Base-by-base conservation (phyloP, 2,888 invertebrate species). In the Horisme vitalbata region DNA sequence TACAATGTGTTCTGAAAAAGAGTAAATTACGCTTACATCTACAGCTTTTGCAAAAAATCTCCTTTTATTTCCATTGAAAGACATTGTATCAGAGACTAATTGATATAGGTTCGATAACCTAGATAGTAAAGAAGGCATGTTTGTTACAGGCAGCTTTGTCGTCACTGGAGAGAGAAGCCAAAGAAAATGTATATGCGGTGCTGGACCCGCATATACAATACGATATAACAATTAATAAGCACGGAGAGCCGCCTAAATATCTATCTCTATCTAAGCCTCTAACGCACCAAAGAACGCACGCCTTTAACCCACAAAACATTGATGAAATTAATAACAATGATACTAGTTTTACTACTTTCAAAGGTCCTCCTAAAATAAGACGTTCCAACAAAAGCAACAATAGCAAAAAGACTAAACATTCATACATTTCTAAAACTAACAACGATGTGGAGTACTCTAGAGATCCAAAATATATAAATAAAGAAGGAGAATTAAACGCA, bases 101-200 rank as follows among this genome's bases (percentile, higher is more conserved):
- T n/a, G n/a, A n/a, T n/a, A n/a, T n/a, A n/a, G n/a, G n/a, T n/a
- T n/a, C n/a, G n/a, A n/a, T n/a, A n/a, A n/a, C n/a, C n/a, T n/a
- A n/a, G 9, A 9, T 5, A 4, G 5, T 11, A 26, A 26, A 10
- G 11, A 6, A 11, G 23, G 8, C 23, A 23, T 23, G 3, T 26
- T 63, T 51, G 68, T 66, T 67, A 1, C 71, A 90, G 90, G 88
- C 86, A 73, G 83, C 86, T 69, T 73, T 86, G 59, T 69, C 83
- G 69, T 81, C 89, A 75, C 75, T 89, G 81, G 89, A 87, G 77
- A 82, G 74, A 82, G 83, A 85, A 87, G 89, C 90, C 83, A 90
- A 90, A 87, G 90, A 90, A 74, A 90, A 90, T 74, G 89, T 90
- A 52, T 90, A 90, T 80, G 89, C 90, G 79, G 85, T 90, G 59